Evolutionary conservation across 1,140 invertebrate genomes (phyloP), one percentile per base, ranked within the genome.

Genomic region (Myzus persicae): DNA sequence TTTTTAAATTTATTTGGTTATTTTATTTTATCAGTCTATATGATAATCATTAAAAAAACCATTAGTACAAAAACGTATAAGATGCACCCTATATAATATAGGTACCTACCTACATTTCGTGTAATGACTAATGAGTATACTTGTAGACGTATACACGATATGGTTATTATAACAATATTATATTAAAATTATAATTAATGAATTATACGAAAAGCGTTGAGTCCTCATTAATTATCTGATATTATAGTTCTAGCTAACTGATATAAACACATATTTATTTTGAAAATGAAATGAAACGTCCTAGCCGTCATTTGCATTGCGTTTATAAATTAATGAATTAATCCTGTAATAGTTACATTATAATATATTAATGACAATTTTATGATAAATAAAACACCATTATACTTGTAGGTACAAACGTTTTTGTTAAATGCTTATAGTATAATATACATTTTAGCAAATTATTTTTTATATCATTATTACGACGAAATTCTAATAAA

Each of bases 191-290:
- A 36, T 22, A 40, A 51, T 89, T 89, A 89, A 54, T 54, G 38
- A 54, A 89, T 54, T 54, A 40, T 36, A 89, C 31, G 48, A 54
- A 48, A 54, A 24, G 22, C 0, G 46, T 54, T 26, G 46, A 51
- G 46, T 89, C 9, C 24, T 26, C 51, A 54, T 89, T 89, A 89
- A 89, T 54, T 89, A 89, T 89, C 48, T 54, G 14, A 85, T 44
- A 76, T n/a, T 76, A 76, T n/a, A 76, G 1, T n/a, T 14, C 14
- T 18, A 18, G 36, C 20, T 22, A 48, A 89, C 26, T 89, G 88
- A 89, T 54, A 48, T 42, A 85, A 85, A 42, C 84, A 85, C 84
- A 85, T 44, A 85, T 85, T 76, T 76, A 88, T 24, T 51, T 24
- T 89, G 48, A 54, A 89, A 89, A 54, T 89, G 7, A 89, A 89